These are phyloP conservation scores for Aleiodes alternator DNA, from an alignment of 2,888 invertebrate genomes.

Conservation along the genomic window DNA sequence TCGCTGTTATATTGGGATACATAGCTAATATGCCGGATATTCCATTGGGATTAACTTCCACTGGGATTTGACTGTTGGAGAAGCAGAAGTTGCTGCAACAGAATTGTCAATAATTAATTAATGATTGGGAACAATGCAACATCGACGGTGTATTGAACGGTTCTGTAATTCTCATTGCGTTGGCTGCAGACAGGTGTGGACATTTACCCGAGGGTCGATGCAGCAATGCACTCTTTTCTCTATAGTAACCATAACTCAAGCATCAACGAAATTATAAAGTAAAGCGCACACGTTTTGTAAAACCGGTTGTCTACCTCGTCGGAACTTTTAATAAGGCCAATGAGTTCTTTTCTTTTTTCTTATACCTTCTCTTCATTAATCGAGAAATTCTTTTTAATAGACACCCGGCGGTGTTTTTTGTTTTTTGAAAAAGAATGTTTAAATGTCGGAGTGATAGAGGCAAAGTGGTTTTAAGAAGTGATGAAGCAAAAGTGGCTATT, in stretches of 20 bases:
- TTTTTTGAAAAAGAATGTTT: neutral
- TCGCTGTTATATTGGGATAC: too few species aligned
- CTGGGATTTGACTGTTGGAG: too few species aligned
- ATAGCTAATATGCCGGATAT: too few species aligned
- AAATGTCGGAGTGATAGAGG: neutral
- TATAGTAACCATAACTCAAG: neutral
- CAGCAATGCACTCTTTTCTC: neutral
- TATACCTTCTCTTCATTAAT: neutral
- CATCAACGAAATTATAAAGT: slow-evolving; percentile 29
- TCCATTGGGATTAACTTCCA: too few species aligned
- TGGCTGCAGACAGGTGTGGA: slow-evolving; percentile 31
- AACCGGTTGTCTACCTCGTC: slow-evolving; percentile 27
- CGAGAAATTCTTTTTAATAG: neutral
- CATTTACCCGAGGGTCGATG: slow-evolving; percentile 8
- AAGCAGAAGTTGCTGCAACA: neutral
- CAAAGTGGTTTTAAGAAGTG: neutral
- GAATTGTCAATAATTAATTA: slow-evolving; percentile 13
- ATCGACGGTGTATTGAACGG: neutral
- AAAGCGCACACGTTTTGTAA: slow-evolving; percentile 17
- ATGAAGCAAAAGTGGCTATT: slow-evolving; percentile 2
- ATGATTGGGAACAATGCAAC: slow-evolving; percentile 1
- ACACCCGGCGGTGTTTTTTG: neutral
- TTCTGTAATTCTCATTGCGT: slow-evolving; percentile 22
- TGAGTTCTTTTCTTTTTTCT: neutral
- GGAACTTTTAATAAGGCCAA: slow-evolving; percentile 21